Conservation (phyloP, 2,797 vertebrate species). For the Ctenopoma kingsleyae region DNA sequence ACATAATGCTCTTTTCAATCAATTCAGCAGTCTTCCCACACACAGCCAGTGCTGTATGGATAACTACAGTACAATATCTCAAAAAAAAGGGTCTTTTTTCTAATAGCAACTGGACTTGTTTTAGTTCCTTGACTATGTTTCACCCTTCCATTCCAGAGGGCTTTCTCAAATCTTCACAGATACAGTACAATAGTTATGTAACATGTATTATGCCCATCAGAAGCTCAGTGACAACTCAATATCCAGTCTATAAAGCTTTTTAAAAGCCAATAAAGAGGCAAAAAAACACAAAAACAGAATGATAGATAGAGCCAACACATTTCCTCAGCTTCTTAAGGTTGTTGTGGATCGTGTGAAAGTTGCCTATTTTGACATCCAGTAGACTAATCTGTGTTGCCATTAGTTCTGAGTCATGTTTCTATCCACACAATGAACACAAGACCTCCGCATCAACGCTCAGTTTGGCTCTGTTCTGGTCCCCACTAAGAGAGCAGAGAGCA, state of each 20-base stretch:
- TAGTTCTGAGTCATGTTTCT: too few species aligned
- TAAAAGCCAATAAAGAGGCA: background rate
- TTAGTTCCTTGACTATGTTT: too few species aligned
- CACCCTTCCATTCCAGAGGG: too few species aligned
- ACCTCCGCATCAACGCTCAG: too few species aligned
- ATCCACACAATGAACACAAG: too few species aligned
- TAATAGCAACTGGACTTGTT: too few species aligned
- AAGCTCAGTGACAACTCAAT: constrained; percentile 17
- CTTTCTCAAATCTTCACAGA: too few species aligned
- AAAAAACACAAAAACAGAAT: constrained; percentile 6
- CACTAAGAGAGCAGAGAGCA: background rate
- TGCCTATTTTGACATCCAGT: background rate
- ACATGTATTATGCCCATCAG: background rate
- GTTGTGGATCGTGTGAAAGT: background rate
- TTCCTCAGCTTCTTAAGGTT: background rate
- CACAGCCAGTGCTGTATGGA: background rate
- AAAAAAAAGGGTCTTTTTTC: too few species aligned
- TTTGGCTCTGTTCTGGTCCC: too few species aligned
- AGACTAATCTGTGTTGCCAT: background rate
- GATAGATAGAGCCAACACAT: background rate
- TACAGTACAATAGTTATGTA: background rate
- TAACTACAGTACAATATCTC: background rate
- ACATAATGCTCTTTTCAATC: constrained; percentile 10
- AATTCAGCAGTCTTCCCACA: constrained; percentile 1
- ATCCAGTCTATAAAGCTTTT: background rate